Evolutionary conservation across 2,797 vertebrate genomes (phyloP).

Genomic region (Lophura swinhoii): DNA sequence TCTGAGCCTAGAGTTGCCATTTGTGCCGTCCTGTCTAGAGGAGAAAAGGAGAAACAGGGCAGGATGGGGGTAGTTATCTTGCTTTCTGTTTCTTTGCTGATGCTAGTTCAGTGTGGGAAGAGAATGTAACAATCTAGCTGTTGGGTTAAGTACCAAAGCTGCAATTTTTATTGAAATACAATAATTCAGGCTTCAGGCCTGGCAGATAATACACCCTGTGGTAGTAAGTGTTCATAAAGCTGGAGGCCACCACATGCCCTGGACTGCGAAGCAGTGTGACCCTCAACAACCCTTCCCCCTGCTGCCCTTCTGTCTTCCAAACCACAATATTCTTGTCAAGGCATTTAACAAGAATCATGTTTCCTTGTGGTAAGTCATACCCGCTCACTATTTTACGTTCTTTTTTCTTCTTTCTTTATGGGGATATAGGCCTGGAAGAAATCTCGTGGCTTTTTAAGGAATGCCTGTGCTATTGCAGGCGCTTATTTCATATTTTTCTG

Average conservation of each 20-base stretch:
- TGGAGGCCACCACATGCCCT: slow-evolving; percentile 35
- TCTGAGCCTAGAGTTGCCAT: not conserved
- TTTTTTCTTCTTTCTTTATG: not conserved
- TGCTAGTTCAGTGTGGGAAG: not conserved
- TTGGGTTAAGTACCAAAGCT: slow-evolving; percentile 51
- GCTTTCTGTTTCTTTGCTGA: not conserved
- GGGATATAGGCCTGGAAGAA: not conserved
- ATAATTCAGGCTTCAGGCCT: slow-evolving; percentile 49
- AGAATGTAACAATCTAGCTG: not conserved
- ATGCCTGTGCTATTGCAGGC: not conserved
- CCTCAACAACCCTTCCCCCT: slow-evolving; percentile 34
- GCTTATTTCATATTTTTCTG: not conserved
- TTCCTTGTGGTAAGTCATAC: slow-evolving; percentile 13
- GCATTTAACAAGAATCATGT: slow-evolving; percentile 53
- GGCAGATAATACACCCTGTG: not conserved
- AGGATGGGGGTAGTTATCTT: not conserved
- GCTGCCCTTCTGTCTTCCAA: slow-evolving; percentile 35
- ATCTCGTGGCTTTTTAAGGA: not conserved
- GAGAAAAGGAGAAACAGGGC: not conserved
- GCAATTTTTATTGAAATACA: slow-evolving; percentile 63
- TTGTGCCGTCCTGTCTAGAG: not conserved
- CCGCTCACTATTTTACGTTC: not conserved
- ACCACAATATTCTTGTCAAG: slow-evolving; percentile 61
- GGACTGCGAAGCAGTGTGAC: slow-evolving; percentile 30
- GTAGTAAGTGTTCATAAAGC: slow-evolving; percentile 40